Evolutionary conservation across 2,888 invertebrate genomes (phyloP).

Genomic region (Tenthredo notha): DNA sequence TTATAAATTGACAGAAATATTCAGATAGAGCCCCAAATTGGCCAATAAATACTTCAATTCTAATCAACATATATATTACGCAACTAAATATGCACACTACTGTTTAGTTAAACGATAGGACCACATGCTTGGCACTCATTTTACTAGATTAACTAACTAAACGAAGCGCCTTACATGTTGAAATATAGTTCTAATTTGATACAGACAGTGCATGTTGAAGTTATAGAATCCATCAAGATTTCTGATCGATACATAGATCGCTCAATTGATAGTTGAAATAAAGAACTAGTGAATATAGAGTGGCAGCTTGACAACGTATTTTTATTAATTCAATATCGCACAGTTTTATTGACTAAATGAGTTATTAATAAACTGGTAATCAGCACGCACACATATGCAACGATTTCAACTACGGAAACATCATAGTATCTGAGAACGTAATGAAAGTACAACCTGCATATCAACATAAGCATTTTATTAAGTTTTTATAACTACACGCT

Average conservation of each 20-base stretch:
- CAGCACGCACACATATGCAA: background rate
- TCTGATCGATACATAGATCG: background rate
- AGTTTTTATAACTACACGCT: background rate
- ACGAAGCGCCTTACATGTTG: no score
- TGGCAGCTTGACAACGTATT: background rate
- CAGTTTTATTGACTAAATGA: slow-evolving; percentile 10
- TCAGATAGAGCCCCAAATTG: background rate
- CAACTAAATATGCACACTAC: background rate
- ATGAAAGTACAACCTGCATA: background rate
- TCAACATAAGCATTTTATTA: background rate
- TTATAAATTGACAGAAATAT: slow-evolving; percentile 10
- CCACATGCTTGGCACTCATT: slow-evolving; percentile 9
- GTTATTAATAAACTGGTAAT: slow-evolving; percentile 11
- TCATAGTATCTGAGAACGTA: background rate
- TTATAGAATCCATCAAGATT: background rate
- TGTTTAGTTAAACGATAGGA: background rate
- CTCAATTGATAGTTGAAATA: slow-evolving; percentile 16
- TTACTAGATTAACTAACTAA: background rate
- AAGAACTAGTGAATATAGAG: slow-evolving; percentile 7
- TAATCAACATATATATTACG: background rate
- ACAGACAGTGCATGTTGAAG: background rate
- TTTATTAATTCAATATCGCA: background rate
- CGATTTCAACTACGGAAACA: background rate
- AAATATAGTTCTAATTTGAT: background rate
- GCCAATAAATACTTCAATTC: background rate